Evolutionary conservation across 1,140 invertebrate genomes (phyloP).

Genomic region (Carposina sasakii): DNA sequence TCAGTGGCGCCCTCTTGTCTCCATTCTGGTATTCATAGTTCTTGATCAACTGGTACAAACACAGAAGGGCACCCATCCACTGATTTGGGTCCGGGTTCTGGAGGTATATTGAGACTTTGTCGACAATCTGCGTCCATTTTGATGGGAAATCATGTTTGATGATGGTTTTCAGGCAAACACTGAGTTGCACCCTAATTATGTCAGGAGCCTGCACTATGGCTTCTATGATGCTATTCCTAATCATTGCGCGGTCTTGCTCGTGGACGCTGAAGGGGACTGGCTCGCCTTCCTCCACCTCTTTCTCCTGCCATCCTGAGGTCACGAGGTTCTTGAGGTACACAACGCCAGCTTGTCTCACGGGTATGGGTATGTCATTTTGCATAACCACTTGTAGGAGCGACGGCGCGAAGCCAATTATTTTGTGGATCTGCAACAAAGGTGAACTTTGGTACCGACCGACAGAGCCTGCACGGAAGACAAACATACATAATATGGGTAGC

Average conservation of each 20-base stretch:
- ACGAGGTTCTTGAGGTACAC: conserved; percentile 98
- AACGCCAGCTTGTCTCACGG: conserved; percentile 95
- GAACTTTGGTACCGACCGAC: no score
- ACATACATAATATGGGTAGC: no score
- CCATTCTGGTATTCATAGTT: conserved; percentile 96
- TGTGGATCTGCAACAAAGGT: conserved; percentile 55
- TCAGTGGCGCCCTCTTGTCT: conserved; percentile 90
- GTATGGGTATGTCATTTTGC: conserved; percentile 90
- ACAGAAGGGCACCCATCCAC: conserved; percentile 94
- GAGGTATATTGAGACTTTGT: conserved; percentile 86
- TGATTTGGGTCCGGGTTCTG: conserved; percentile 82
- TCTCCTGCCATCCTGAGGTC: conserved; percentile 90
- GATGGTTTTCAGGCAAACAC: conserved; percentile 92
- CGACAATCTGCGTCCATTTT: conserved; percentile 95
- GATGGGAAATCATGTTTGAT: conserved; percentile 97
- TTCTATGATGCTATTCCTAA: conserved; percentile 95
- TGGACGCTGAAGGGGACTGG: conserved; percentile 90
- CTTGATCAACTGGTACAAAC: conserved; percentile 96
- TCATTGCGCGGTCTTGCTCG: conserved; percentile 95
- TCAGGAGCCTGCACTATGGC: conserved; percentile 95
- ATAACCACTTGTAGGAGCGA: conserved; percentile 94
- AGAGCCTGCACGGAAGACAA: no score
- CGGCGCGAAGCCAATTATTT: conserved; percentile 89
- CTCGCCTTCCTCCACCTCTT: conserved; percentile 83
- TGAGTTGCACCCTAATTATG: conserved; percentile 90